Evolutionary conservation across 2,888 invertebrate species (phyloP), one percentile per base, ranked within the genome.

Genomic region (Synanthedon andrenaeformis): DNA sequence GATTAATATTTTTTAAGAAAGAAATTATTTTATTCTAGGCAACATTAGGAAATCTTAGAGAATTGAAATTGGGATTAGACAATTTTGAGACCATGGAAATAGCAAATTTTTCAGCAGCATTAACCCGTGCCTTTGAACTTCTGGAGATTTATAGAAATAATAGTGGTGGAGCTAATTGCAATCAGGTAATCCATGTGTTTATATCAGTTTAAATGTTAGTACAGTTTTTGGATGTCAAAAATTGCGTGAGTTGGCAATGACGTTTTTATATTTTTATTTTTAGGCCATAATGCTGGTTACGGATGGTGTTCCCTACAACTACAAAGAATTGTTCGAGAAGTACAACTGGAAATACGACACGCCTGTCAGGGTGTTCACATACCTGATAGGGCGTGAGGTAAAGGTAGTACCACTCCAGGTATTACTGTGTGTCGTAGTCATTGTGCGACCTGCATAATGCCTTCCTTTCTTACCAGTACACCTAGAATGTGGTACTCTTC

Each of bases 271-370:
- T 57, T 48, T 11, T 55, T 23, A 69, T 71, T 4, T 35, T 6
- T 94, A 98, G 88, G 98, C 98, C 41, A 98, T 99, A 69, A 98
- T 99, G 98, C 86, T 99, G 63, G 93, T 99, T 64, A 98, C 99
- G n/a, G 99, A 99, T 79, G 99, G 99, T 23, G 97, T 98, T 13
- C 97, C 98, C 50, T 95, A 96, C 71, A 96, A 94, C 72, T 97
- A 93, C 82, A 94, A 96, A 74, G 95, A 97, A 69, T 92, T 98
- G 55, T 99, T 99, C 80, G 91, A 95, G 70, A 89, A 91, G 61
- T 96, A 94, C 85, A 99, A 98, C 80, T 95, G 95, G 95, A 85
- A 86, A 61, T 85, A 86, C 59, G 92, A 92, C 54, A 93, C 94
- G 83, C 93, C 97, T 67, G 97, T 98, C 52, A 90, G 99, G 62